phyloP scores from a whole-genome alignment of 2,797 vertebrate genomes.

The Crossoptilon crossoptilon region DNA sequence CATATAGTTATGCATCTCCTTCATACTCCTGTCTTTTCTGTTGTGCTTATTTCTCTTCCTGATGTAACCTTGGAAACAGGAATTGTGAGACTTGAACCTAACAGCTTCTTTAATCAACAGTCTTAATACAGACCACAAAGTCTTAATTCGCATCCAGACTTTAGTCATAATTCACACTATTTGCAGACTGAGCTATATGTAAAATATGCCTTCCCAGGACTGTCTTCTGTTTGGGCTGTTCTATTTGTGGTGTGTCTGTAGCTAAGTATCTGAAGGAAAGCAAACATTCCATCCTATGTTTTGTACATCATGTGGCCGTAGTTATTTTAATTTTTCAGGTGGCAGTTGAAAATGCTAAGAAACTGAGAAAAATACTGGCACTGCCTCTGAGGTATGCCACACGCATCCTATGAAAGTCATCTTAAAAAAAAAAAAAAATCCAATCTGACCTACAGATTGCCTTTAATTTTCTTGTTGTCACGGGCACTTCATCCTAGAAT shows the following conservation, averaged over 20 bases:
- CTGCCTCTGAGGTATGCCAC: not conserved
- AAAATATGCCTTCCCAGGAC: not conserved
- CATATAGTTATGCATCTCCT: conserved; percentile 40
- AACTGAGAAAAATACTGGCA: not conserved
- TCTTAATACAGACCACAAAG: not conserved
- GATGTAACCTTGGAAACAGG: conserved; percentile 10
- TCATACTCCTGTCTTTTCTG: not conserved
- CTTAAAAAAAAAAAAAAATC: not conserved
- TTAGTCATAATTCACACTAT: not conserved
- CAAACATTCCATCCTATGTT: accelerated
- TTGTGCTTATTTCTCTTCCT: conserved; percentile 25
- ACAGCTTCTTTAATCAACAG: conserved; percentile 33
- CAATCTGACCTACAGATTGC: not conserved
- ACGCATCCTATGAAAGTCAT: not conserved
- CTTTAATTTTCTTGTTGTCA: not conserved
- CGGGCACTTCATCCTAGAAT: not conserved
- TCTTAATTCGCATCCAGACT: not conserved
- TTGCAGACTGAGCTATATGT: not conserved
- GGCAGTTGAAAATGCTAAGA: not conserved
- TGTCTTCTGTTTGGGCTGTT: not conserved
- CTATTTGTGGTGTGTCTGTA: not conserved
- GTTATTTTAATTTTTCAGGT: not conserved
- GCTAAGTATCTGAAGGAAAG: not conserved
- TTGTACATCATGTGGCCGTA: accelerated
- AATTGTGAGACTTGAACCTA: not conserved